These are phyloP conservation scores for Gallinago stenura DNA, from an alignment of 2,797 vertebrate genomes.

Conservation along the genomic window DNA sequence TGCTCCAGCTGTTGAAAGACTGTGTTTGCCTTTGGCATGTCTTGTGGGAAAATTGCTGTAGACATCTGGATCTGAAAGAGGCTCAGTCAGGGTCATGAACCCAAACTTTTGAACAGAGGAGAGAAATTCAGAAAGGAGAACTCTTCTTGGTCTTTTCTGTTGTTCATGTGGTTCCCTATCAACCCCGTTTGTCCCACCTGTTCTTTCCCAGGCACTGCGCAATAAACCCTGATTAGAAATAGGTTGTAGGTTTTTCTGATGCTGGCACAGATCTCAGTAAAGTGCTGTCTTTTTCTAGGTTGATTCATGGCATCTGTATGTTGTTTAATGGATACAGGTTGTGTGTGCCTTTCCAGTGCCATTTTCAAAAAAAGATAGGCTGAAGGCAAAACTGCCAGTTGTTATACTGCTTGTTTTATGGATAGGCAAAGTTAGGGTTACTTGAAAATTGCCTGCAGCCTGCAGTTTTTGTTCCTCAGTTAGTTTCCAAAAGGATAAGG, in stretches of 20 bases:
- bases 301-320: fast-evolving
- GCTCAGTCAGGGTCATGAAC: background rate
- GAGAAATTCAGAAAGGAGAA: background rate
- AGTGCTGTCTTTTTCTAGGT: background rate
- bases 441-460: background rate
- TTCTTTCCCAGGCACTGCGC: background rate
- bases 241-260: background rate
- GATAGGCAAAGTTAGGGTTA: background rate
- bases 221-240: background rate
- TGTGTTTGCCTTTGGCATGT: background rate
- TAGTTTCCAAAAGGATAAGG: background rate
- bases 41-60: background rate
- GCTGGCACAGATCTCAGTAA: background rate
- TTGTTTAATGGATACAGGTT: background rate
- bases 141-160: background rate
- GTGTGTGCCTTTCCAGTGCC: background rate
- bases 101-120: background rate
- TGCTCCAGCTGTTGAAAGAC: background rate
- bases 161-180: background rate
- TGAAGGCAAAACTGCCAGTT: background rate
- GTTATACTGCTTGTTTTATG: background rate
- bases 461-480: background rate
- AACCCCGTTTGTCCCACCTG: background rate
- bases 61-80: background rate
- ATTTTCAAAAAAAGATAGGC: background rate